Percentiles rank a stretch among this genome's conserved stretches.
Evolutionary conservation across 2,113 vertebrate genomes (phyloP).

Genomic region (Ariopsis seemanni): DNA sequence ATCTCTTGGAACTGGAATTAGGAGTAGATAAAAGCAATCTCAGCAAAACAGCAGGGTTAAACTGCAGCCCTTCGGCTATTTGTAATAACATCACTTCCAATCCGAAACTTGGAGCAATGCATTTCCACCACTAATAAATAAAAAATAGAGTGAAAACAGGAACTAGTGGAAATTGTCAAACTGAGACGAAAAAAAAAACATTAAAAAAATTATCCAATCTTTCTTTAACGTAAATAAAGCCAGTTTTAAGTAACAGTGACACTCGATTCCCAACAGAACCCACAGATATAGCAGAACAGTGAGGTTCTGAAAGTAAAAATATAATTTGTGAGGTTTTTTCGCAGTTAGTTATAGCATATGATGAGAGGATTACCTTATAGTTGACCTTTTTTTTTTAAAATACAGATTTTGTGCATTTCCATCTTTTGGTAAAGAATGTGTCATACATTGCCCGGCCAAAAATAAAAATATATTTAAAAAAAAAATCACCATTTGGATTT

Average conservation of each 20-base stretch:
- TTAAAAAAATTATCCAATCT: not conserved
- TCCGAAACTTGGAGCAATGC: constrained; percentile 46
- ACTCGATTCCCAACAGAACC: not conserved
- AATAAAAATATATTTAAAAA: no score
- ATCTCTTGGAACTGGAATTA: not conserved
- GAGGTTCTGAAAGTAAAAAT: not conserved
- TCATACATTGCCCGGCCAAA: not conserved
- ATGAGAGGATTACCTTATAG: not conserved
- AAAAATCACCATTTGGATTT: no score
- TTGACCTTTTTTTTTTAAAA: no score
- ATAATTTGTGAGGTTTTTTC: not conserved
- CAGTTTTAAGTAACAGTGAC: not conserved
- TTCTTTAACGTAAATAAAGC: not conserved
- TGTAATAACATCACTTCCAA: constrained; percentile 62
- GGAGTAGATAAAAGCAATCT: constrained; percentile 49
- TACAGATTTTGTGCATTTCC: no score
- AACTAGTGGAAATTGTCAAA: constrained; percentile 48
- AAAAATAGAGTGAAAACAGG: constrained; percentile 58
- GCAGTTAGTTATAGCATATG: not conserved
- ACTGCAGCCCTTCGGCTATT: constrained; percentile 53
- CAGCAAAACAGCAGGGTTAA: constrained; percentile 54
- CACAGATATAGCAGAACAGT: not conserved
- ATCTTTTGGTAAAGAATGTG: not conserved
- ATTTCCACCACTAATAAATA: constrained; percentile 58
- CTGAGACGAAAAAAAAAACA: not conserved